Conservation (phyloP, 2,113 vertebrate genomes). For the Cepphus grylle region DNA sequence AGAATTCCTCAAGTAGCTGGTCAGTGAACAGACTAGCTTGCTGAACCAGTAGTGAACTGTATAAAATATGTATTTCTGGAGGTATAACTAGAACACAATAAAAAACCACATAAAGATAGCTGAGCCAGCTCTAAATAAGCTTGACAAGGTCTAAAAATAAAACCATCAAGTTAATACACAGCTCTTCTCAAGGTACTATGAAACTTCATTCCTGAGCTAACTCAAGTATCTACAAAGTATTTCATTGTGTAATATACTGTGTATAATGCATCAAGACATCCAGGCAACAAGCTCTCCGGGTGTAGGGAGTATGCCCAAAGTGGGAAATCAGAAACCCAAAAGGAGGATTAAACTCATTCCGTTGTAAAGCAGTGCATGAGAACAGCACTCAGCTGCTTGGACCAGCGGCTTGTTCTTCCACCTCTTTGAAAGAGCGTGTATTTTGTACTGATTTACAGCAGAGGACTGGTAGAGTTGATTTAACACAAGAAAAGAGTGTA, state of each 20-base stretch:
- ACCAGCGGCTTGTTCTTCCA: neutral
- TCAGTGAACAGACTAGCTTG: neutral
- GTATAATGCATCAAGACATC: neutral
- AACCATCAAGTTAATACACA: neutral
- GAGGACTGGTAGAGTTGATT: neutral
- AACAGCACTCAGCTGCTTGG: neutral
- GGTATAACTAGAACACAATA: neutral
- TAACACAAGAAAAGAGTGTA: neutral
- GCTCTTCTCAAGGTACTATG: neutral
- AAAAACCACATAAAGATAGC: neutral
- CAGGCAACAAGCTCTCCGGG: rapidly evolving
- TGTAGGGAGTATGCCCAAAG: neutral
- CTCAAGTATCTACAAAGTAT: neutral
- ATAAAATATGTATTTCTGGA: neutral
- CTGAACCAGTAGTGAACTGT: neutral
- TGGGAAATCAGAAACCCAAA: neutral
- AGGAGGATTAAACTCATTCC: neutral
- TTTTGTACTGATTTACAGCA: neutral
- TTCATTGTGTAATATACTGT: neutral
- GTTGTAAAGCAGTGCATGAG: neutral
- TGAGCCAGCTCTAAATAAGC: neutral
- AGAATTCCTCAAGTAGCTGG: neutral
- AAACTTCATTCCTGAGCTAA: neutral
- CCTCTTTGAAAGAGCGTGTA: neutral
- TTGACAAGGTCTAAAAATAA: neutral